A percentile compares a stretch with the other conserved stretches of the same genome.
Conservation (phyloP, 2,113 vertebrate genomes). For the Dicerorhinus sumatrensis region DNA sequence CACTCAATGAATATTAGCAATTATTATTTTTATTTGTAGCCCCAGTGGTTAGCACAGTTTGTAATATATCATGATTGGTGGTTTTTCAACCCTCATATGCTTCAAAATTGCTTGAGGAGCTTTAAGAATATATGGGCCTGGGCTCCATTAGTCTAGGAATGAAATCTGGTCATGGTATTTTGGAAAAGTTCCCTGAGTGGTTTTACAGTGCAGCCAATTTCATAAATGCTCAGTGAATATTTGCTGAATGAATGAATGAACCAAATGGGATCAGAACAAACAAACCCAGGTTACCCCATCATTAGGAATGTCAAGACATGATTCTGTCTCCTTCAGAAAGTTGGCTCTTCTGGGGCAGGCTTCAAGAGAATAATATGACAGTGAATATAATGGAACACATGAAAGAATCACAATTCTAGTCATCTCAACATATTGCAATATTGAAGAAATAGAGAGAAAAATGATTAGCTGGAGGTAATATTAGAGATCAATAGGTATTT, state of each 20-base stretch:
- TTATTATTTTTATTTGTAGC: conserved; percentile 18
- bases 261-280: neutral
- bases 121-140: neutral
- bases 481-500: neutral
- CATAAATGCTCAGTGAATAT: neutral
- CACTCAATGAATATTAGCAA: neutral
- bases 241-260: neutral
- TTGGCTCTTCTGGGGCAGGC: neutral
- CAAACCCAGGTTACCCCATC: neutral
- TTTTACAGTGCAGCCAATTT: conserved; percentile 1
- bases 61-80: neutral
- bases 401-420: conserved; percentile 32
- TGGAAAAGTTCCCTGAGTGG: neutral
- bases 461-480: neutral
- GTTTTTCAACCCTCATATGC: neutral
- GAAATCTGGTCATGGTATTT: neutral
- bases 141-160: neutral
- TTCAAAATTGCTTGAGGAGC: neutral
- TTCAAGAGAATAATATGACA: neutral
- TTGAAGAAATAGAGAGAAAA: conserved; percentile 15
- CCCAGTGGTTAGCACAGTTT: neutral
- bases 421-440: neutral
- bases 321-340: conserved; percentile 26
- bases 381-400: neutral
- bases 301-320: neutral